phyloP scores from a whole-genome alignment of 2,797 vertebrate genomes.

The Chloroceryle amazona region DNA sequence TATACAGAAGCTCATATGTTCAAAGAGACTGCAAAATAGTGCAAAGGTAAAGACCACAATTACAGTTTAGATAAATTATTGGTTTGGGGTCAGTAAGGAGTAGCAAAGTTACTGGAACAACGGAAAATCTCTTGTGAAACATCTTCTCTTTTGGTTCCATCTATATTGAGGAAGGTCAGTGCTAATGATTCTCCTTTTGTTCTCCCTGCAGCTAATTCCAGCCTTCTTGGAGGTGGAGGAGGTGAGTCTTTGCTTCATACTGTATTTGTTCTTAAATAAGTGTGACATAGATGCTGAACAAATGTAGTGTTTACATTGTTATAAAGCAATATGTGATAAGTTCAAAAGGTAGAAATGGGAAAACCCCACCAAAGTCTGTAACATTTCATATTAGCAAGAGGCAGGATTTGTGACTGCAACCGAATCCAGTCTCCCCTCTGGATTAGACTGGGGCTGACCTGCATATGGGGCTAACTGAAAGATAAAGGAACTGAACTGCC shows the following conservation, averaged over 20 bases:
- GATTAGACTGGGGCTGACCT: not conserved
- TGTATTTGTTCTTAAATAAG: conserved; percentile 34
- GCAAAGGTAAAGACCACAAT: not conserved
- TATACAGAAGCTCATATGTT: conserved; percentile 14
- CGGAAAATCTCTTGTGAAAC: not conserved
- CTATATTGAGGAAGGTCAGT: not conserved
- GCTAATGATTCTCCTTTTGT: conserved; percentile 66
- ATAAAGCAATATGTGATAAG: not conserved
- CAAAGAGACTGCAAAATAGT: not conserved
- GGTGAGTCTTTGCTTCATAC: conserved; percentile 86
- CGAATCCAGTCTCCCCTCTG: not conserved
- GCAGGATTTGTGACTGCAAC: not conserved
- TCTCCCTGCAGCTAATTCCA: conserved; percentile 92
- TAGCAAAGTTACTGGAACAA: not conserved
- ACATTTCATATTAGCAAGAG: not conserved
- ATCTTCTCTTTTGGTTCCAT: not conserved
- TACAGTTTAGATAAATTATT: not conserved
- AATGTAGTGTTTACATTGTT: not conserved
- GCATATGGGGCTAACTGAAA: not conserved
- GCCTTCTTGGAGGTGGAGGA: conserved; percentile 97
- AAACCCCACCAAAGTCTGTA: accelerated
- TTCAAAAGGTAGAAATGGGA: not conserved
- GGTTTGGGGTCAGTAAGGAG: not conserved
- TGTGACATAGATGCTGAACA: not conserved
- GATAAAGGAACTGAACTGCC: not conserved